phyloP scores from a whole-genome alignment of 2,797 vertebrate species.

The Lindbergichthys nudifrons region DNA sequence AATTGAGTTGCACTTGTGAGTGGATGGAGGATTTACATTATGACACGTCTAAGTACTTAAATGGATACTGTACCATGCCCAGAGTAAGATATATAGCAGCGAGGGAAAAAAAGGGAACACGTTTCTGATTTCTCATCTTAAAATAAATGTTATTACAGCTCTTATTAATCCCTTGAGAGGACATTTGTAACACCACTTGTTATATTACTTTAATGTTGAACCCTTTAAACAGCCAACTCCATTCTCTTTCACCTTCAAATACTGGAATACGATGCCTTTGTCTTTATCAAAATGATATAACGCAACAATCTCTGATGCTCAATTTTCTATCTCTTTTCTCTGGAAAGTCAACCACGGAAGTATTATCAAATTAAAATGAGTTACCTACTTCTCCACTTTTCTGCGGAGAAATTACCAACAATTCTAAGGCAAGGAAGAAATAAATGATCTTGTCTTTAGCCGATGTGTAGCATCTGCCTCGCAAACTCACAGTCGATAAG shows the following conservation, averaged over 20 bases:
- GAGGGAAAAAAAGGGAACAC: slow-evolving; percentile 8
- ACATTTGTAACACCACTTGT: slow-evolving; percentile 31
- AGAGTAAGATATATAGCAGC: background rate
- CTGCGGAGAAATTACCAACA: background rate
- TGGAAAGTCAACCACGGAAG: background rate
- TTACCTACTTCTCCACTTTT: background rate
- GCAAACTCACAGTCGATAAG: background rate
- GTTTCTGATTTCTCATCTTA: slow-evolving; percentile 17
- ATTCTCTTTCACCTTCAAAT: slow-evolving; percentile 20
- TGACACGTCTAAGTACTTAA: slow-evolving; percentile 31
- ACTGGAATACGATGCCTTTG: slow-evolving; percentile 28
- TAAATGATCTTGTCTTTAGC: too few relatives aligned
- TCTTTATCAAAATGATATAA: slow-evolving; percentile 16
- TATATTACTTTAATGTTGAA: slow-evolving; percentile 21
- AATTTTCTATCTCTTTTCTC: background rate
- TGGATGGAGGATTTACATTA: slow-evolving; percentile 36
- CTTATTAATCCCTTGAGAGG: slow-evolving; percentile 21
- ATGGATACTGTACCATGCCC: background rate
- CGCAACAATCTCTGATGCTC: background rate
- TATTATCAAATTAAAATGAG: background rate
- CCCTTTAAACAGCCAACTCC: background rate
- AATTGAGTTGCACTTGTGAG: slow-evolving; percentile 50
- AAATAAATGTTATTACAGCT: slow-evolving; percentile 20
- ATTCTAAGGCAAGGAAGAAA: background rate
- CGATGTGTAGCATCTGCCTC: slow-evolving; percentile 1